Evolutionary conservation across 2,113 vertebrate species (phyloP), one percentile per base, ranked within the genome.

Genomic region (Takifugu flavidus): DNA sequence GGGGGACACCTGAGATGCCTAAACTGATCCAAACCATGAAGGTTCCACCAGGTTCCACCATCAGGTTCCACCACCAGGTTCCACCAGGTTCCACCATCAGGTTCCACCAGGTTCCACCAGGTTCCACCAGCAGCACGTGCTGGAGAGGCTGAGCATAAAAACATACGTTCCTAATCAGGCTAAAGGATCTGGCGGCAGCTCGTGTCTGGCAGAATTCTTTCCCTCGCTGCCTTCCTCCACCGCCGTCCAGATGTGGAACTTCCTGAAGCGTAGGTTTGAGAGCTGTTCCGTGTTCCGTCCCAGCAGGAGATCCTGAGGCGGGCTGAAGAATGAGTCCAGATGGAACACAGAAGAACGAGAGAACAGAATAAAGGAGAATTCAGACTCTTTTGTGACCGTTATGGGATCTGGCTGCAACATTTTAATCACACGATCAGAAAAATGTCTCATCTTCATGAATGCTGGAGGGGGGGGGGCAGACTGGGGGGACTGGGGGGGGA

Each of bases 161-260:
- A 82, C 85, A 89, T 57, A 80, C 85, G 85, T 82, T 87, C 77
- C 77, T 85, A 86, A 87, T 87, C 82, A 86, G 67, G 56, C 61
- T 43, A 79, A 85, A 80, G 75, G 78, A 71, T 79, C 79, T 78
- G 70, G 26, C 64, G 75, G 78, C 80, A 72, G 46, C 83, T 65
- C 39, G 59, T 77, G 87, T 84, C 82, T 82, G 72, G 76, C 60
- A 45, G 76, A 72, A 80, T 80, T 75, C 78, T 1, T 62, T 46
- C 57, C 53, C 61, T 15, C 54, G 25, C 61, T 44, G 62, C 59
- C 59, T 49, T 82, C 62, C 53, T 82, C 81, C 70, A 65, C 53
- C 62, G 65, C 55, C 44, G 46, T 80, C 85, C 87, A 89, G 87
- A 89, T 87, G 87, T 89, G 79, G 54, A 59, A 84, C 84, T 86